These are phyloP conservation scores for Synergus gifuensis DNA, from an alignment of 2,888 invertebrate genomes.

Conservation along the genomic window DNA sequence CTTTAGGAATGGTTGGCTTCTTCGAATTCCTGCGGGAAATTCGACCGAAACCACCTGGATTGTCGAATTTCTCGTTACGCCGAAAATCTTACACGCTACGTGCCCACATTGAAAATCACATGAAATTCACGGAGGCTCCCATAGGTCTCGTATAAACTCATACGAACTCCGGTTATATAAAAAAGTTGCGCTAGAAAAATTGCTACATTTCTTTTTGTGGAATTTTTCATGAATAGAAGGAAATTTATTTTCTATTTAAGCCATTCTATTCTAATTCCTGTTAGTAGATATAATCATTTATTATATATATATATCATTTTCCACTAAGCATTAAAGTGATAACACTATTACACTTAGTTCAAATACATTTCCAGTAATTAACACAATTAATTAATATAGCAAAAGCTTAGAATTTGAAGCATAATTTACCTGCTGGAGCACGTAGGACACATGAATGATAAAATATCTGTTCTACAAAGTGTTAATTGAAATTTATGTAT, in stretches of 20 bases:
- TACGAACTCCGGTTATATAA: slow-evolving; percentile 17
- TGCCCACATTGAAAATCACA: slow-evolving; percentile 46
- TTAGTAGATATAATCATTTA: background rate
- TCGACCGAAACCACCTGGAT: slow-evolving; percentile 52
- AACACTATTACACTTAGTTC: background rate
- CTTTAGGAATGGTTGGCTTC: slow-evolving; percentile 45
- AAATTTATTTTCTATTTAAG: background rate
- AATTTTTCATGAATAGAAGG: background rate
- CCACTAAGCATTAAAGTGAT: background rate
- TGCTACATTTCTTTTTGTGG: background rate
- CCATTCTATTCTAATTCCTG: background rate
- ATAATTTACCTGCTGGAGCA: background rate
- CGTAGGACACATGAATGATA: background rate
- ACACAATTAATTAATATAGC: background rate
- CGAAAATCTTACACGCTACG: slow-evolving; percentile 57
- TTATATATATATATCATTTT: no score
- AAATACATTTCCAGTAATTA: background rate
- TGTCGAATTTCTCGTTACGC: slow-evolving; percentile 58
- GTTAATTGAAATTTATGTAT: background rate
- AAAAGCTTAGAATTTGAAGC: background rate
- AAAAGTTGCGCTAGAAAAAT: slow-evolving; percentile 6
- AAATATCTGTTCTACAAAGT: background rate
- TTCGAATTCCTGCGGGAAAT: slow-evolving; percentile 57
- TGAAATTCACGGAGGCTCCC: slow-evolving; percentile 27
- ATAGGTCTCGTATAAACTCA: slow-evolving; percentile 30